phyloP scores from a whole-genome alignment of 2,888 invertebrate species.

The Mythimna loreyi region DNA sequence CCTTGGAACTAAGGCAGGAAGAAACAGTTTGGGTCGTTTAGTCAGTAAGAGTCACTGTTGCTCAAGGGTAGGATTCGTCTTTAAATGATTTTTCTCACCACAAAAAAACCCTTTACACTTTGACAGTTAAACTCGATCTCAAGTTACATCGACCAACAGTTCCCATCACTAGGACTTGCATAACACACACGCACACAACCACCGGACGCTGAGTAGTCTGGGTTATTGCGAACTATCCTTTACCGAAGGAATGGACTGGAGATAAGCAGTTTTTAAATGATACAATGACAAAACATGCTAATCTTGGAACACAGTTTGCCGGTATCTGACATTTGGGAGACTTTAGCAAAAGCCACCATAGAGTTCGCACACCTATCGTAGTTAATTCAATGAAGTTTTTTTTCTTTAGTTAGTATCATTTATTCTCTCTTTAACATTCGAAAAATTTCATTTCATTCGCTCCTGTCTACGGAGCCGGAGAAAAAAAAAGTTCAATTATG shows the following conservation, averaged over 20 bases:
- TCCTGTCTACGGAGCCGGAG: too few relatives aligned
- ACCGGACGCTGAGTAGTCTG: slow-evolving; percentile 64
- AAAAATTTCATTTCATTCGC: too few relatives aligned
- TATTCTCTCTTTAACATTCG: slow-evolving; percentile 2
- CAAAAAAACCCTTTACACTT: too few relatives aligned
- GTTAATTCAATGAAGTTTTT: background rate
- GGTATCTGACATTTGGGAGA: too few relatives aligned
- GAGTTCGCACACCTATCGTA: too few relatives aligned
- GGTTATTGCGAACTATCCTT: slow-evolving; percentile 65
- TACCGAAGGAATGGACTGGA: slow-evolving; percentile 53
- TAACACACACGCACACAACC: slow-evolving; percentile 60
- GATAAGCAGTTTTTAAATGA: slow-evolving; percentile 55
- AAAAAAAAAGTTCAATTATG: background rate
- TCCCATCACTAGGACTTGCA: slow-evolving; percentile 63
- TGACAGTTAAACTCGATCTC: slow-evolving; percentile 7
- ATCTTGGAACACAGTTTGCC: background rate
- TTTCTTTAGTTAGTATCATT: background rate
- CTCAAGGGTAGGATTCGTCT: too few relatives aligned
- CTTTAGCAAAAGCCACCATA: too few relatives aligned
- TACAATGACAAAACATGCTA: slow-evolving; percentile 17
- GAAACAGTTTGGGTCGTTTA: too few relatives aligned
- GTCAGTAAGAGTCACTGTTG: too few relatives aligned
- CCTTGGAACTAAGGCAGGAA: too few relatives aligned
- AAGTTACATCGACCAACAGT: slow-evolving; percentile 42
- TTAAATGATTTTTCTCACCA: too few relatives aligned